Evolutionary conservation across 2,797 vertebrate genomes (phyloP).

Genomic region (Epinephelus malabaricus): DNA sequence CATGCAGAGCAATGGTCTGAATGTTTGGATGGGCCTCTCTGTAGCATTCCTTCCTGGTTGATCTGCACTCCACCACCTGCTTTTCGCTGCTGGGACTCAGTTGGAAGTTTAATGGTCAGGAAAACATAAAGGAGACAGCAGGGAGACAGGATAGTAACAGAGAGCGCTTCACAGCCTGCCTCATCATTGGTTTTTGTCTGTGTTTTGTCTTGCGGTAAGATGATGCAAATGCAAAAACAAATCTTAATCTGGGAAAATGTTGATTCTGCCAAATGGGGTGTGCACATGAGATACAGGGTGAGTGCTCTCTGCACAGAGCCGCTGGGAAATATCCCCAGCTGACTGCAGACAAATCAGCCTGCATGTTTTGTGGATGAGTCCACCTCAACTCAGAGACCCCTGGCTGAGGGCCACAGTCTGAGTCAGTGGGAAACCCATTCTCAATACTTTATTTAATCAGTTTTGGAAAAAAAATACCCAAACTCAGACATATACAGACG

Average conservation of each 20-base stretch:
- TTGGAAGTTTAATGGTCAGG: conserved; percentile 36
- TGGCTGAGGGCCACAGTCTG: conserved; percentile 62
- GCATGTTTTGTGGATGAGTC: conserved; percentile 76
- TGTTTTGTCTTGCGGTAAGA: conserved; percentile 14
- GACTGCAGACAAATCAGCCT: conserved; percentile 57
- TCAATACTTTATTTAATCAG: conserved; percentile 16
- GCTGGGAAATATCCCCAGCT: conserved; percentile 50
- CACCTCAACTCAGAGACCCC: conserved; percentile 51
- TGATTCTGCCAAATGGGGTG: neutral
- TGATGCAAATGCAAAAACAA: conserved; percentile 19
- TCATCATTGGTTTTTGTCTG: neutral
- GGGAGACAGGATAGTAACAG: neutral
- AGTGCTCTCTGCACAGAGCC: conserved; percentile 32
- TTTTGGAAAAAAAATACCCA: conserved; percentile 22
- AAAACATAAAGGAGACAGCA: conserved; percentile 20
- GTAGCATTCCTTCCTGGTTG: conserved; percentile 69
- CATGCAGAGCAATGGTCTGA: conserved; percentile 52
- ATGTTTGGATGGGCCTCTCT: conserved; percentile 76
- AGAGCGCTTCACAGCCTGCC: neutral
- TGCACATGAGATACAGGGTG: conserved; percentile 39
- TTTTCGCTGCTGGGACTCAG: conserved; percentile 53
- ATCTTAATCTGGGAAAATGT: neutral
- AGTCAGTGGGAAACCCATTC: conserved; percentile 45
- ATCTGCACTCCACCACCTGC: conserved; percentile 68
- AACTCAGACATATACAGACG: conserved; percentile 11